Evolutionary conservation across 2,888 invertebrate genomes (phyloP).

Genomic region (Drosophila hamatofila): DNA sequence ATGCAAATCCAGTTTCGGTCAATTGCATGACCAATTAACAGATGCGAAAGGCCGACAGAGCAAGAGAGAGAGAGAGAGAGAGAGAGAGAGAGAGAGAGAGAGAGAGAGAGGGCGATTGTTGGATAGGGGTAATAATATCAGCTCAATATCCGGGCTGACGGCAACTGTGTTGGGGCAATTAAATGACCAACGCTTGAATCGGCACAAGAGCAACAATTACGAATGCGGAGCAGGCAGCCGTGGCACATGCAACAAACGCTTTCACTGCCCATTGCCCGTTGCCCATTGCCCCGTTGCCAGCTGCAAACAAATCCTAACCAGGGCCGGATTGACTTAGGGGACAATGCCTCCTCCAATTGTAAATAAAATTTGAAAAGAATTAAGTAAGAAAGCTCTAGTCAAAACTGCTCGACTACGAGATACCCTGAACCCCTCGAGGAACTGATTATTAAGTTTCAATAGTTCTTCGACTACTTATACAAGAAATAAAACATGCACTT

Average conservation of each 20-base stretch:
- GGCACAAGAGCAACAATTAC: slow-evolving; percentile 71
- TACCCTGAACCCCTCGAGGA: no score
- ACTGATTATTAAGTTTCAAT: no score
- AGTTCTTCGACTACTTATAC: no score
- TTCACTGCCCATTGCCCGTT: slow-evolving; percentile 51
- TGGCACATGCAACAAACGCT: slow-evolving; percentile 48
- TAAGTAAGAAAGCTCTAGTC: no score
- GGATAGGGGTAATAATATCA: slow-evolving; percentile 17
- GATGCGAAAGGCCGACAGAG: not conserved
- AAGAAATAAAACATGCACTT: no score
- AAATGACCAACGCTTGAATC: slow-evolving; percentile 63
- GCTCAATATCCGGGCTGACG: slow-evolving; percentile 67
- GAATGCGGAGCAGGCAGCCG: slow-evolving; percentile 72
- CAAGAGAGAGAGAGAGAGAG: no score
- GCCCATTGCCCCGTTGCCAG: slow-evolving; percentile 4
- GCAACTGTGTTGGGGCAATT: slow-evolving; percentile 55
- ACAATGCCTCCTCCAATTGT: no score
- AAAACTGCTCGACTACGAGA: no score
- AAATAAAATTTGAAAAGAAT: no score
- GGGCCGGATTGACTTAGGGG: no score
- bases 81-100: no score
- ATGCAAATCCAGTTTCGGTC: slow-evolving; percentile 67
- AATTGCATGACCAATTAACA: slow-evolving; percentile 63
- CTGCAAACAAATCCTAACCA: slow-evolving; percentile 47
- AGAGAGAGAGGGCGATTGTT: no score